Percentiles rank a stretch among this genome's conserved stretches.
Evolutionary conservation across 2,797 vertebrate genomes (phyloP).

Genomic region (Remorina albescens): DNA sequence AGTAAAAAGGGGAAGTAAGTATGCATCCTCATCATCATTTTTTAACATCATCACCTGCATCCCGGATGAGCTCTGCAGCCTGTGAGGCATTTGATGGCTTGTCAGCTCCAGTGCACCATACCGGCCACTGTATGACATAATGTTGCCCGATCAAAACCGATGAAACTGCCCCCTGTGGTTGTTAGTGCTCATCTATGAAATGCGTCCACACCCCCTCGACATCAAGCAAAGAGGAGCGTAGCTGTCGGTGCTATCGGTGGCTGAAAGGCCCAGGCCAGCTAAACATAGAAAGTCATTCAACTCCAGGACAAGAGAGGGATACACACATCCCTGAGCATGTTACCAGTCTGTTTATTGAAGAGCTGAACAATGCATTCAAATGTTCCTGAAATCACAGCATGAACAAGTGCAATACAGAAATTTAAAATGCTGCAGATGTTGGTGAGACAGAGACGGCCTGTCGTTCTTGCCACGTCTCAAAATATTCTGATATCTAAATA

Average conservation of each 20-base stretch:
- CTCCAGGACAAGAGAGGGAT: no score
- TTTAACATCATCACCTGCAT: slow-evolving; percentile 73
- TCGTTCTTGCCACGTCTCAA: no score
- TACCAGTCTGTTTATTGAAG: neutral
- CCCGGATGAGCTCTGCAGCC: slow-evolving; percentile 54
- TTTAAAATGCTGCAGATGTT: no score
- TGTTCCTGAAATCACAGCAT: neutral
- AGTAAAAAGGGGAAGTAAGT: neutral
- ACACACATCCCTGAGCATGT: neutral
- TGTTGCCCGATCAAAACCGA: neutral
- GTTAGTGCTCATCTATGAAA: neutral
- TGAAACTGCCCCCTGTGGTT: neutral
- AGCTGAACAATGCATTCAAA: no score
- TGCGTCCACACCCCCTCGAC: neutral
- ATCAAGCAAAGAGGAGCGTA: neutral
- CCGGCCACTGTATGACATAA: neutral
- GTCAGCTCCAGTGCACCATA: neutral
- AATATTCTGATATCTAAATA: no score
- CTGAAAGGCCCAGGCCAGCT: neutral
- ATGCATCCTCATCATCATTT: slow-evolving; percentile 49
- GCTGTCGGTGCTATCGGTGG: neutral
- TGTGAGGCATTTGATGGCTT: slow-evolving; percentile 56
- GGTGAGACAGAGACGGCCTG: no score
- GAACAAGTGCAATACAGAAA: neutral
- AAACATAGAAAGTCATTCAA: neutral